A percentile compares a stretch with the other conserved stretches of the same genome.
Evolutionary conservation across 2,113 vertebrate genomes (phyloP).

Genomic region (Chloroceryle aenea): DNA sequence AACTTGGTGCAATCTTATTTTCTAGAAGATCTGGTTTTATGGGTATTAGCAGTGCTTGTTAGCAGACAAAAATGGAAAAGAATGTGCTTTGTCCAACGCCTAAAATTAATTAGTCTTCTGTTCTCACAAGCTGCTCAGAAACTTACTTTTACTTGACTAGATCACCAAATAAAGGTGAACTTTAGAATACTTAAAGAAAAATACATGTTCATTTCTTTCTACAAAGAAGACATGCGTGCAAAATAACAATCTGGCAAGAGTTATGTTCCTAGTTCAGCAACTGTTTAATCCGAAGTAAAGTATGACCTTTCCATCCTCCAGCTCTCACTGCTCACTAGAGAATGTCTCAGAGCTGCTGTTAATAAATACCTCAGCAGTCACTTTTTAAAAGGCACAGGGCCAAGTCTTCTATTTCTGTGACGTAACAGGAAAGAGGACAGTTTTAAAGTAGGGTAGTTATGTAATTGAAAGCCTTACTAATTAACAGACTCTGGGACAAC

Average conservation of each 20-base stretch:
- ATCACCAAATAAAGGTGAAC: constrained; percentile 36
- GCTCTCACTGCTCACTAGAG: neutral
- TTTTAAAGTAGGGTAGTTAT: neutral
- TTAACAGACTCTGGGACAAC: neutral
- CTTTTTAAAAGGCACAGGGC: constrained; percentile 11
- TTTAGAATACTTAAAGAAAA: constrained; percentile 49
- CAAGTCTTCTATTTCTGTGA: neutral
- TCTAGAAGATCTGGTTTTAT: neutral
- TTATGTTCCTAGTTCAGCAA: constrained; percentile 35
- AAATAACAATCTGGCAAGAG: constrained; percentile 31
- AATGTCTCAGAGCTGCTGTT: neutral
- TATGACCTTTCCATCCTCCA: constrained; percentile 41
- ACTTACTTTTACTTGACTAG: constrained; percentile 20
- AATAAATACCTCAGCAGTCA: constrained; percentile 29
- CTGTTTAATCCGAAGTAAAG: constrained; percentile 46
- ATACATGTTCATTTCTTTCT: constrained; percentile 14
- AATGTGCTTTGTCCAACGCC: neutral
- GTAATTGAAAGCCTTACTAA: neutral
- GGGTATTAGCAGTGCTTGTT: neutral
- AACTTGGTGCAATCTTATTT: neutral
- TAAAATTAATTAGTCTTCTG: constrained; percentile 22
- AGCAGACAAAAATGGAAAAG: neutral
- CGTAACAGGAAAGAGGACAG: neutral
- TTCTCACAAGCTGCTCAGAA: constrained; percentile 8
- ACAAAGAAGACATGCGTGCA: neutral